A percentile compares a stretch with the other conserved stretches of the same genome.
Conservation (phyloP, 2,888 invertebrate genomes). For the Coremacera marginata region DNA sequence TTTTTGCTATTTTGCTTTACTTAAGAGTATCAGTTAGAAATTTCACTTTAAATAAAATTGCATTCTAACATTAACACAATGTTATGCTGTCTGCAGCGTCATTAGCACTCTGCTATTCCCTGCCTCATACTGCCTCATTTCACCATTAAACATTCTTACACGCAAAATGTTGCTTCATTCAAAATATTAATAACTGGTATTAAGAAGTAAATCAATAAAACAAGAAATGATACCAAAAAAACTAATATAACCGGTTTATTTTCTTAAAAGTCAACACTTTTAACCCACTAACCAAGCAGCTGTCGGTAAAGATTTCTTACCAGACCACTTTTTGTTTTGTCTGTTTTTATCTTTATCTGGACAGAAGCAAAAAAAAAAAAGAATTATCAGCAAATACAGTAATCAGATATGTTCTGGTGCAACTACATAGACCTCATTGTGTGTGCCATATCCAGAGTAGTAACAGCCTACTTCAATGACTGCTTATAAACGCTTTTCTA, state of each 20-base stretch:
- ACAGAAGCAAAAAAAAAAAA: no score
- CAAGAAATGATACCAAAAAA: neutral
- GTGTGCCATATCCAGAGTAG: no score
- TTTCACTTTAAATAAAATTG: neutral
- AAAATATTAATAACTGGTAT: neutral
- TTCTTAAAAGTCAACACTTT: slow-evolving; percentile 10
- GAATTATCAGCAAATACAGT: no score
- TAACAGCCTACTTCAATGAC: neutral
- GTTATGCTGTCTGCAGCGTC: neutral
- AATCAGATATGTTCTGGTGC: no score
- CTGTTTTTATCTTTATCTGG: no score
- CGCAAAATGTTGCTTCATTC: neutral
- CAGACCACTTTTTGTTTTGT: no score
- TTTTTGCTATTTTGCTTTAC: neutral
- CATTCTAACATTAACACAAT: neutral
- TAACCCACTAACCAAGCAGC: slow-evolving; percentile 19
- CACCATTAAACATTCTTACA: neutral
- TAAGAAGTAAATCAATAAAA: neutral
- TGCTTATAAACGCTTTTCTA: neutral
- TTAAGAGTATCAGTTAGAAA: neutral
- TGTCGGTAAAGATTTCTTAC: neutral
- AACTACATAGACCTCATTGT: no score
- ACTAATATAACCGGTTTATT: neutral
- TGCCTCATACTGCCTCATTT: neutral
- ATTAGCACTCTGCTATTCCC: neutral